A percentile compares a stretch with the other conserved stretches of the same genome.
Conservation (phyloP, 2,888 invertebrate genomes). For the Lapara coniferarum region DNA sequence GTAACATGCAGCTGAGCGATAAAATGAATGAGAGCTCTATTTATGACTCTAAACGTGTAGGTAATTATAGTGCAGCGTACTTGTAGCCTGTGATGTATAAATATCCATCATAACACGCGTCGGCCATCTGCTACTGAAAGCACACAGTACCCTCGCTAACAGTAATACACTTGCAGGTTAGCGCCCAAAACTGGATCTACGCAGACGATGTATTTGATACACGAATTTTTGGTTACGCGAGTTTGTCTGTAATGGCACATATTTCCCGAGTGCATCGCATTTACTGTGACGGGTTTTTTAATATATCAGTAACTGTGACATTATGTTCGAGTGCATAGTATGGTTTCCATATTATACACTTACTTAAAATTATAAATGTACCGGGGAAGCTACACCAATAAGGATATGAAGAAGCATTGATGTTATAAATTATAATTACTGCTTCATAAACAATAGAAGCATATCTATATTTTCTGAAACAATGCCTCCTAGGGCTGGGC, state of each 20-base stretch:
- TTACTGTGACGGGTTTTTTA: no score
- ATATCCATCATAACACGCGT: constrained; percentile 25
- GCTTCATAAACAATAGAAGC: constrained; percentile 3
- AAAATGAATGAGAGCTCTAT: constrained; percentile 9
- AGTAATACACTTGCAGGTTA: neutral
- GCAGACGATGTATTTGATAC: no score
- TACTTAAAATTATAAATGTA: no score
- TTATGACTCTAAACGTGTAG: constrained; percentile 10
- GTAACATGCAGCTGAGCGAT: neutral
- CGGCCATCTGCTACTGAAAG: constrained; percentile 20
- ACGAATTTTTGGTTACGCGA: no score
- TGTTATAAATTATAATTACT: neutral
- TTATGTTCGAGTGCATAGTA: no score
- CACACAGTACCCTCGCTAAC: neutral
- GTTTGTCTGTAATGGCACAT: no score
- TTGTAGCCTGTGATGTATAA: neutral
- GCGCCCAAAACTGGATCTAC: no score
- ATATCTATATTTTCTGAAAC: constrained; percentile 24
- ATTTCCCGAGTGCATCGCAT: no score
- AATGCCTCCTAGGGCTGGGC: constrained; percentile 15
- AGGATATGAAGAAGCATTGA: no score
- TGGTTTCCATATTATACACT: no score
- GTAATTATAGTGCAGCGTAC: constrained; percentile 18
- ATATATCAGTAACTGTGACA: no score
- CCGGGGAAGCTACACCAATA: no score